These are phyloP conservation scores for Scelioninae gen. 2 DNA, from an alignment of 2,888 invertebrate species.

Conservation along the genomic window DNA sequence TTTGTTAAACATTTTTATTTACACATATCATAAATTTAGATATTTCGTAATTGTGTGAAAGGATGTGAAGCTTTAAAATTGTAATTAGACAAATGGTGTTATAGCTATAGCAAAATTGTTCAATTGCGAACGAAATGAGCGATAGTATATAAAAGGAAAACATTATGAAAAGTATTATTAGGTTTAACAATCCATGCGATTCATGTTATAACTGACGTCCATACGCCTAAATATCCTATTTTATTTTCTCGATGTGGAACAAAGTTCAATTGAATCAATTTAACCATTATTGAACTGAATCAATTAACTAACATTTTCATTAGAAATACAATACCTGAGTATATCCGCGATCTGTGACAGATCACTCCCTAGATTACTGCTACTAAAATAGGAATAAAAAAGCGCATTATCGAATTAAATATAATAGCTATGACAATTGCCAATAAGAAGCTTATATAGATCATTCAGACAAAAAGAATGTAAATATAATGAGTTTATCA, in stretches of 20 bases:
- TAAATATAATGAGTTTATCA: no score
- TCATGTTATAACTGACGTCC: conserved; percentile 29
- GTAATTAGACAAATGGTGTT: conserved; percentile 46
- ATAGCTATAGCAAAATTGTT: conserved; percentile 50
- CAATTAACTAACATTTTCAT: neutral
- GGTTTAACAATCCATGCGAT: conserved; percentile 28
- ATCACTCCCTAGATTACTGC: no score
- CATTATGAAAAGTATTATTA: conserved; percentile 49
- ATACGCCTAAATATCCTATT: conserved; percentile 26
- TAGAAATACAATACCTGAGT: no score
- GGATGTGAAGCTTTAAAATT: conserved; percentile 43
- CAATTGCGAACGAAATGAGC: conserved; percentile 19
- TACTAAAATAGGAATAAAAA: no score
- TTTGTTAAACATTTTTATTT: conserved; percentile 44
- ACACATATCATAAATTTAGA: conserved; percentile 50
- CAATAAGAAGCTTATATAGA: no score
- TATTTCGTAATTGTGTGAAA: conserved; percentile 37
- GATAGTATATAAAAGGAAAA: neutral
- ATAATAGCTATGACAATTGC: no score
- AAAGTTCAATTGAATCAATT: conserved; percentile 1
- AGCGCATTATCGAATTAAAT: no score
- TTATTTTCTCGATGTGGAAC: conserved; percentile 2
- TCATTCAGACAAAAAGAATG: no score
- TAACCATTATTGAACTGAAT: neutral
- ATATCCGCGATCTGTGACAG: no score